Percentiles rank a stretch among this genome's conserved stretches.
Evolutionary conservation across 2,797 vertebrate species (phyloP).

Genomic region (Gadopsis marmoratus): DNA sequence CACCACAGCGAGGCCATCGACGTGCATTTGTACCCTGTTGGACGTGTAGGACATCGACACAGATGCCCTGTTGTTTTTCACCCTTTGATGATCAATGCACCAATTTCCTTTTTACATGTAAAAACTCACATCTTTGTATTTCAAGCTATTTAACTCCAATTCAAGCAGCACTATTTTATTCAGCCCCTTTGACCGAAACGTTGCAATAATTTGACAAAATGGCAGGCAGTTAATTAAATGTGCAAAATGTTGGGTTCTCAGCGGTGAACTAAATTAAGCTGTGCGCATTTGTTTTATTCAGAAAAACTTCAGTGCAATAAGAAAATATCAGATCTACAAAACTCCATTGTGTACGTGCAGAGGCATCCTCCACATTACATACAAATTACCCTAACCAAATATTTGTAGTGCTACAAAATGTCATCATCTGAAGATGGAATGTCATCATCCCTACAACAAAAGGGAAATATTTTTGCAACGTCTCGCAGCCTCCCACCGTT

Average conservation of each 20-base stretch:
- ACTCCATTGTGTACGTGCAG: not conserved
- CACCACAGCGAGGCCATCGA: not conserved
- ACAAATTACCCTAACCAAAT: not conserved
- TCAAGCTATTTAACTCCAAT: not conserved
- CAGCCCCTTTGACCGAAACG: not conserved
- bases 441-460: conserved; percentile 29
- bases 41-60: not conserved
- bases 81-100: not conserved
- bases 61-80: not conserved
- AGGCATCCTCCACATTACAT: not conserved
- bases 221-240: not conserved
- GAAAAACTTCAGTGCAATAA: not conserved
- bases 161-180: conserved; percentile 5
- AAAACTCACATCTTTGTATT: conserved; percentile 18
- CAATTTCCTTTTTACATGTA: conserved; percentile 16
- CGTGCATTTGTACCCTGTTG: not conserved
- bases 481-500: conserved; percentile 52
- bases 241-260: not conserved
- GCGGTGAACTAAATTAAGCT: not conserved
- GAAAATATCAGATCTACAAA: too few species aligned
- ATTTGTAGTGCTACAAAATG: conserved; percentile 1
- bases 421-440: conserved; percentile 29
- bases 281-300: not conserved
- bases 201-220: not conserved
- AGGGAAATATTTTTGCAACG: conserved; percentile 27